A percentile compares a stretch with the other conserved stretches of the same genome.
Conservation (phyloP, 2,113 vertebrate species). For the Amazona guildingii region DNA sequence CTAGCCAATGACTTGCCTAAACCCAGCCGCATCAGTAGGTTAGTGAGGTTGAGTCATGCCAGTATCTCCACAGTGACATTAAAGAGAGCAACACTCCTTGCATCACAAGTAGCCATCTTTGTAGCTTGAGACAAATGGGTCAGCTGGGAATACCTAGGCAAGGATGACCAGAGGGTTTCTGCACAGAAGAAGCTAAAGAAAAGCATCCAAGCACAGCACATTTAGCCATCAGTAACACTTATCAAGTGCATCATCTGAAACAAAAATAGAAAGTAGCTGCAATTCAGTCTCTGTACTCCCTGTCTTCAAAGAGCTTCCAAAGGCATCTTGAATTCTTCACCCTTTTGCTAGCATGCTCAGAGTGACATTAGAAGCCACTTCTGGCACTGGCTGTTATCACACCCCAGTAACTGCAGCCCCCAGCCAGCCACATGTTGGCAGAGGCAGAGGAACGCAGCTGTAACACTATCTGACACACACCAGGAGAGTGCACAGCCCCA, state of each 20-base stretch:
- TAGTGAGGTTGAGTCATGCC: not conserved
- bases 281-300: not conserved
- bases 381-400: not conserved
- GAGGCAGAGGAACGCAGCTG: not conserved
- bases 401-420: not conserved
- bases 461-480: not conserved
- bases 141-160: not conserved
- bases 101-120: not conserved
- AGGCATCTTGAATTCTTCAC: slow-evolving; percentile 29
- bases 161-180: not conserved
- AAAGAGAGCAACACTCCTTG: not conserved
- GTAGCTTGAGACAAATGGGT: not conserved
- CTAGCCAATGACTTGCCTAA: not conserved
- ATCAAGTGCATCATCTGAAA: not conserved
- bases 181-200: not conserved
- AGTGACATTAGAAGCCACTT: not conserved
- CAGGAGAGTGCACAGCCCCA: not conserved
- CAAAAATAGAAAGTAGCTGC: not conserved
- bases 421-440: slow-evolving; percentile 6
- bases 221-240: not conserved
- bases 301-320: slow-evolving; percentile 25
- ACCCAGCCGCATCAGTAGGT: not conserved
- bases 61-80: not conserved
- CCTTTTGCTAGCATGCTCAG: not conserved
- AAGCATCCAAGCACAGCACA: not conserved